Percentiles rank a stretch among this genome's conserved stretches.
Evolutionary conservation across 2,113 vertebrate genomes (phyloP).

Genomic region (Nerophis lumbriciformis): DNA sequence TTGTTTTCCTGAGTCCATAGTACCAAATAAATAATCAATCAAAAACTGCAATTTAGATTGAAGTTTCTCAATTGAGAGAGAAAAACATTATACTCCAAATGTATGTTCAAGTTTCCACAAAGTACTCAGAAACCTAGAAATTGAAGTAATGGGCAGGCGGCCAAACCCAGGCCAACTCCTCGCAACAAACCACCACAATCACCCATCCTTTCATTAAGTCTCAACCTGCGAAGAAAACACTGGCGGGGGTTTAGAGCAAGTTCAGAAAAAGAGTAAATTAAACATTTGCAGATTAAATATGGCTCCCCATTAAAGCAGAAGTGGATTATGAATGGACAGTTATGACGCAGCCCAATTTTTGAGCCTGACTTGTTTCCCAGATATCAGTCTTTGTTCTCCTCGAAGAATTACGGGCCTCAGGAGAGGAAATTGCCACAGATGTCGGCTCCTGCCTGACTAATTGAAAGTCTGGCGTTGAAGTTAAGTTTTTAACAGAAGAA

Average conservation of each 20-base stretch:
- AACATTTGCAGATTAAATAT: constrained; percentile 56
- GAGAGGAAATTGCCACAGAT: constrained; percentile 5
- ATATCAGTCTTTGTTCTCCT: constrained; percentile 56
- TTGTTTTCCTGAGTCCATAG: neutral
- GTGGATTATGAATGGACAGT: constrained; percentile 57
- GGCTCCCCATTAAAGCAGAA: constrained; percentile 51
- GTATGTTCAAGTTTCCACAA: constrained; percentile 28
- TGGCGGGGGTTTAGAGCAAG: constrained; percentile 50
- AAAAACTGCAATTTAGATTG: constrained; percentile 17
- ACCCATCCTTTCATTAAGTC: constrained; percentile 13
- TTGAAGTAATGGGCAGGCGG: constrained; percentile 21
- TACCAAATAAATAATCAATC: neutral
- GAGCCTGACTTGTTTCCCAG: constrained; percentile 22
- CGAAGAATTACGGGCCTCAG: constrained; percentile 48
- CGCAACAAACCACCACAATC: constrained; percentile 21
- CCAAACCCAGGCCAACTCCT: constrained; percentile 15
- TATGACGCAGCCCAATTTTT: constrained; percentile 41
- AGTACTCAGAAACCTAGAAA: constrained; percentile 26
- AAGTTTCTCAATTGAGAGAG: constrained; percentile 22
- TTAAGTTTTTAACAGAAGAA: constrained; percentile 11
- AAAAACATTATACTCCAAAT: constrained; percentile 12
- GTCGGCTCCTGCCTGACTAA: constrained; percentile 5
- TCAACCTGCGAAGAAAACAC: constrained; percentile 1
- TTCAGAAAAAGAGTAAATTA: constrained; percentile 52
- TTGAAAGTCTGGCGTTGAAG: constrained; percentile 31